Conservation (phyloP, 2,888 invertebrate genomes). For the Phengaris arion region DNA sequence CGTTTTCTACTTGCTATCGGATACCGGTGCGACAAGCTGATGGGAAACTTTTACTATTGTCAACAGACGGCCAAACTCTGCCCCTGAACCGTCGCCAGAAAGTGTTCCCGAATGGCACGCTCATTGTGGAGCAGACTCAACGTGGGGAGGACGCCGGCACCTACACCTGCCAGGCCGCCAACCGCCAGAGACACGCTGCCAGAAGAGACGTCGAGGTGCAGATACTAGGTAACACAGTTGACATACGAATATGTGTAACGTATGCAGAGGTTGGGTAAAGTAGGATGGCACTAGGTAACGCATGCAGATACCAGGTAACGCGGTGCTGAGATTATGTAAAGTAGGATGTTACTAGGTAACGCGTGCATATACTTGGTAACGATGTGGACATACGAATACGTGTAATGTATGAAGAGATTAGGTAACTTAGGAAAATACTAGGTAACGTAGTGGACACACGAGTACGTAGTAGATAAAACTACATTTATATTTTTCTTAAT, state of each 20-base stretch:
- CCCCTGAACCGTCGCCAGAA: slow-evolving; percentile 93
- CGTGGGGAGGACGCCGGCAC: slow-evolving; percentile 91
- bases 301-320: too few relatives aligned
- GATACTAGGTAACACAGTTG: slow-evolving; percentile 80
- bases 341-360: slow-evolving; percentile 55
- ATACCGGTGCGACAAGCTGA: background rate
- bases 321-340: background rate
- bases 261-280: background rate
- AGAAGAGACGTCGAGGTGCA: slow-evolving; percentile 87
- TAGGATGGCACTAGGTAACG: slow-evolving; percentile 55
- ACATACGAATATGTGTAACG: too few relatives aligned
- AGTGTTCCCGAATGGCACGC: slow-evolving; percentile 91
- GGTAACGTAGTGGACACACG: slow-evolving; percentile 48
- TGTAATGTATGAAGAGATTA: too few relatives aligned
- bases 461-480: too few relatives aligned
- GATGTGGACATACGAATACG: too few relatives aligned
- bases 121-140: slow-evolving; percentile 92
- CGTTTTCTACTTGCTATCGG: too few relatives aligned
- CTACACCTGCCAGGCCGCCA: slow-evolving; percentile 93
- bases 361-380: too few relatives aligned
- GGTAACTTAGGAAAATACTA: too few relatives aligned
- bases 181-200: slow-evolving; percentile 89
- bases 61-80: slow-evolving; percentile 88
- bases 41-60: slow-evolving; percentile 1
- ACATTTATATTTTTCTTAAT: too few relatives aligned